Base-by-base conservation (phyloP, 2,888 invertebrate species). In the Girardia tigrina region DNA sequence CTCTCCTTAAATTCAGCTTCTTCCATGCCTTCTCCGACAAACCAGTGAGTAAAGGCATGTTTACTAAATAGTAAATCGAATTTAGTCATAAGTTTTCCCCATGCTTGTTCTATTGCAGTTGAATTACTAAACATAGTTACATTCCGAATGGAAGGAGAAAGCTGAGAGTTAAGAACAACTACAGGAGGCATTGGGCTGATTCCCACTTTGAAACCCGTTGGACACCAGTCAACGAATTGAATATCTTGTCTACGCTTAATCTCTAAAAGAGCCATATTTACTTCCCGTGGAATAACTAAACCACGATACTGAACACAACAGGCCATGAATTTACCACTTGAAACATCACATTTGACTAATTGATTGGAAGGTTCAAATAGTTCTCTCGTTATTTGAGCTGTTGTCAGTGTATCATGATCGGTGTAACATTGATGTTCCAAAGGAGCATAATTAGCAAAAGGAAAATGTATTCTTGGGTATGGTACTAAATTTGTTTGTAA, bases 201-300 rank as follows among this genome's bases (percentile, higher is more conserved):
- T 74, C 81, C 81, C 29, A 80, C 79, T 86, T 90, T 90, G 82
- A 91, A 90, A 78, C 90, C 90, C 0, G 90, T 89, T 0, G 90
- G 90, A 80, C 89, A 89, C 90, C 90, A 91, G 78, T 89, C 88
- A 0, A 91, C 91, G 82, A 92, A 92, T 80, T 87, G 87, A 78
- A 90, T 89, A 12, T 87, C 85, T 78, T 88, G 89, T 87, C 92
- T 93, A 80, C 92, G 92, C 87, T 94, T 94, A 87, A 94, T 93
- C 83, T 91, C 90, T 28, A 81, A 80, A 56, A 82, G 81, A 77
- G 82, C 81, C 23, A 82, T 80, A 78, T 82, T 80, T 78, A 80
- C 80, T 76, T 80, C 80, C 77, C 80, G 79, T 71, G 80, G 80
- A 16, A 79, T 77, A 0, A 79, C 79, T 75, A 79, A 79, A 42